phyloP scores from a whole-genome alignment of 2,888 invertebrate genomes.

The Onchidella celtica region DNA sequence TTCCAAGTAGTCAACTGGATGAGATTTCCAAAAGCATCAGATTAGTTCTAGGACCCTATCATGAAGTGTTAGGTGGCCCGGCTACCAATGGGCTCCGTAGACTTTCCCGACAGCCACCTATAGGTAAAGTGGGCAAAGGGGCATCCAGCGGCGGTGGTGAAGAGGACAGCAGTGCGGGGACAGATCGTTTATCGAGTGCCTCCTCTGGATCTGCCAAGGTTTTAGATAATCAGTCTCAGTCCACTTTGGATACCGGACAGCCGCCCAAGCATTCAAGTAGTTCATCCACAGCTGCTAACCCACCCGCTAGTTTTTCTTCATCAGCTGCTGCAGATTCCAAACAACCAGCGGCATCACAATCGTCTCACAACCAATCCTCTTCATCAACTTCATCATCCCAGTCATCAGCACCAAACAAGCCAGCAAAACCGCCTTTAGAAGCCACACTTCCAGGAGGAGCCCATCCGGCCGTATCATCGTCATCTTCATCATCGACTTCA shows the following conservation, averaged over 20 bases:
- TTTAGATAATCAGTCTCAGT: background rate
- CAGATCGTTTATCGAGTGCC: background rate
- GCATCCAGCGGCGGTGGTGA: background rate
- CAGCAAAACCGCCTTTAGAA: background rate
- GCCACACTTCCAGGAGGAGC: background rate
- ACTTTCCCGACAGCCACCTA: background rate
- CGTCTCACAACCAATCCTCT: background rate
- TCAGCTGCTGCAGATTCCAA: background rate
- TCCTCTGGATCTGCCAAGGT: background rate
- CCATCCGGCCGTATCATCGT: background rate
- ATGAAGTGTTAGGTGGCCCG: background rate
- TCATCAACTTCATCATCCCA: constrained; percentile 13
- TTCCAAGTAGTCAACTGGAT: constrained; percentile 19
- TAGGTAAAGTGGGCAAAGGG: background rate
- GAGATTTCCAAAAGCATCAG: constrained; percentile 14
- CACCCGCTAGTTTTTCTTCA: background rate
- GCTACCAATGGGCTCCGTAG: background rate
- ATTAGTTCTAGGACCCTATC: constrained; percentile 25
- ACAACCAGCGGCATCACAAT: background rate
- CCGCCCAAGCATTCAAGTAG: background rate
- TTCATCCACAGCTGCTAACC: background rate
- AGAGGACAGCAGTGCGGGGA: background rate
- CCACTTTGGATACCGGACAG: constrained; percentile 8
- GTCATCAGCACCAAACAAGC: background rate
- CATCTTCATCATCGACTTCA: background rate